Conservation (phyloP, 2,113 vertebrate species). For the Chloroceryle aenea region DNA sequence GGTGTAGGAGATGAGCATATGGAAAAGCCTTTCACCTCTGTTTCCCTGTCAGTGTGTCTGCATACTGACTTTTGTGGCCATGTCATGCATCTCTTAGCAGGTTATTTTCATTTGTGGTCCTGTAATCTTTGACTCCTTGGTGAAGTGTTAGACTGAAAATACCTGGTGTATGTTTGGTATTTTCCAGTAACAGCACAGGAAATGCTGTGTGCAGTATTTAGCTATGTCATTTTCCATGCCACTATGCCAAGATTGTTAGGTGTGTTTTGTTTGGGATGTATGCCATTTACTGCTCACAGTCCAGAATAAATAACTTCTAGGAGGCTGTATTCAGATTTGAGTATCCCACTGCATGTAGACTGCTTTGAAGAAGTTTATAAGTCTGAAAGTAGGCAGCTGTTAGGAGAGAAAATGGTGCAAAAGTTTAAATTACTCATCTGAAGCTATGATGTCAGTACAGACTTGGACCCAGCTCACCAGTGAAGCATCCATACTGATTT, state of each 20-base stretch:
- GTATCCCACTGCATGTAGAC: neutral
- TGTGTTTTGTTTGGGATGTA: neutral
- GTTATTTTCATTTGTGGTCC: neutral
- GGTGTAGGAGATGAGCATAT: neutral
- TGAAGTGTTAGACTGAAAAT: neutral
- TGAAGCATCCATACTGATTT: neutral
- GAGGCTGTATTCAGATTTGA: neutral
- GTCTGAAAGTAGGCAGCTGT: neutral
- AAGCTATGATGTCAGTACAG: neutral
- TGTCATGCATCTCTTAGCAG: neutral
- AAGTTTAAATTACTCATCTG: neutral
- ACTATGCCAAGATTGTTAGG: neutral
- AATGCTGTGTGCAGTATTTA: neutral
- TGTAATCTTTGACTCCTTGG: neutral
- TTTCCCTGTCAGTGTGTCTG: neutral
- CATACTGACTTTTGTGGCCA: neutral
- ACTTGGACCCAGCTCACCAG: neutral
- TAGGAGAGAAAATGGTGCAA: neutral
- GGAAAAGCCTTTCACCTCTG: neutral
- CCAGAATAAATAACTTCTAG: neutral
- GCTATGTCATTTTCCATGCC: neutral
- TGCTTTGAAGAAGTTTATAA: neutral
- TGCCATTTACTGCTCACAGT: neutral
- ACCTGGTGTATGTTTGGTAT: neutral
- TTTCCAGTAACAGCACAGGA: neutral